Conservation (phyloP, 2,888 invertebrate genomes). For the Altica lythri region DNA sequence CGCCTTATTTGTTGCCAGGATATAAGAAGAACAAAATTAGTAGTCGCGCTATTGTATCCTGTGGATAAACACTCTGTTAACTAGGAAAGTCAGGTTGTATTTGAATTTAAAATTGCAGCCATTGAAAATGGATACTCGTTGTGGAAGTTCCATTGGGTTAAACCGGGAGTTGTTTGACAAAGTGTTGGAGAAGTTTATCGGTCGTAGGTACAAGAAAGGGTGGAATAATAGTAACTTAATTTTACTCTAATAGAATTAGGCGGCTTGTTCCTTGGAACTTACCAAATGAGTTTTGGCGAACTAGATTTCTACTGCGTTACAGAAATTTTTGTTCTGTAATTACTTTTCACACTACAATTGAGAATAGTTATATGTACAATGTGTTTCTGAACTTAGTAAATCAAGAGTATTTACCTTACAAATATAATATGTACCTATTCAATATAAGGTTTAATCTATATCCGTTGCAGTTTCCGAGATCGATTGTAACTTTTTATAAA, state of each 20-base stretch:
- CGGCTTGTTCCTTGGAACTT: conserved; percentile 2
- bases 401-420: too few relatives aligned
- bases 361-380: too few relatives aligned
- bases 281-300: conserved; percentile 9
- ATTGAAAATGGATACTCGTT: conserved; percentile 16
- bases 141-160: conserved; percentile 5
- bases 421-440: too few relatives aligned
- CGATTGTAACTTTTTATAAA: too few relatives aligned
- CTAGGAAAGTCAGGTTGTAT: conserved; percentile 23
- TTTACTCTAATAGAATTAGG: conserved; percentile 12
- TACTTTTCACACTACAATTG: too few relatives aligned
- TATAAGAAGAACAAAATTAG: conserved; percentile 1
- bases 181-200: conserved; percentile 21
- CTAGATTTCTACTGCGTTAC: background rate
- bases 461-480: too few relatives aligned
- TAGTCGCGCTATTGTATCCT: conserved; percentile 14
- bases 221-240: conserved; percentile 15
- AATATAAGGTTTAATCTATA: too few relatives aligned
- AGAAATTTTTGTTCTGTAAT: background rate
- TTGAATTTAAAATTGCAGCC: conserved; percentile 27
- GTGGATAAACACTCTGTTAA: conserved; percentile 21
- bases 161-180: conserved; percentile 21
- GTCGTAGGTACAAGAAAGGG: conserved; percentile 13
- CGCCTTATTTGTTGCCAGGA: conserved; percentile 5
- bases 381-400: too few relatives aligned